Evolutionary conservation across 2,888 invertebrate species (phyloP).

Genomic region (Macropis europaea): DNA sequence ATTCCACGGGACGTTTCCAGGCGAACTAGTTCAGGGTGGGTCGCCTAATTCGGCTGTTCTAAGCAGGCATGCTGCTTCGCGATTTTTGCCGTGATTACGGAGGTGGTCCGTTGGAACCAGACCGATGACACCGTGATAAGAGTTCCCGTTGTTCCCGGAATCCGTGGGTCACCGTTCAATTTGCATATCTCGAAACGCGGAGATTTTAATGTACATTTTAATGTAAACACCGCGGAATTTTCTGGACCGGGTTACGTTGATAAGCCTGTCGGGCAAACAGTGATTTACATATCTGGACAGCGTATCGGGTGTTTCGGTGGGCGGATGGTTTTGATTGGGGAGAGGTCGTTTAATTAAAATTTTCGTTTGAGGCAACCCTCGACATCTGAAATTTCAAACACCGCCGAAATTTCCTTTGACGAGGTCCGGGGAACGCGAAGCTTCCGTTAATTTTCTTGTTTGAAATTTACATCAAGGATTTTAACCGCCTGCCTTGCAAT

Average conservation of each 20-base stretch:
- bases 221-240: slow-evolving; percentile 11
- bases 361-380: not conserved
- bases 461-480: not conserved
- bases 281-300: slow-evolving; percentile 1
- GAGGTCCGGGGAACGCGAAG: not conserved
- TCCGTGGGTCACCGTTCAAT: slow-evolving; percentile 3
- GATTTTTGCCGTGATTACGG: slow-evolving; percentile 21
- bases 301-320: no score
- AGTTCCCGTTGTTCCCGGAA: not conserved
- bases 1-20: no score
- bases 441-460: not conserved
- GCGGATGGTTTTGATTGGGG: not conserved
- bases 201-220: slow-evolving; percentile 25
- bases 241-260: not conserved
- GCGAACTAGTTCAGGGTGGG: no score
- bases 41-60: slow-evolving; percentile 1
- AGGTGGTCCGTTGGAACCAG: not conserved
- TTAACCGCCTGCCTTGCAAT: no score
- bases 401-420: not conserved
- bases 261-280: not conserved
- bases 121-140: slow-evolving; percentile 19
- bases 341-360: not conserved
- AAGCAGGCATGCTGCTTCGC: not conserved
- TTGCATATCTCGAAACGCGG: slow-evolving; percentile 25
- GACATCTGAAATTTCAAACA: not conserved